Conservation (phyloP, 2,797 vertebrate species). For the Alfaro cultratus region DNA sequence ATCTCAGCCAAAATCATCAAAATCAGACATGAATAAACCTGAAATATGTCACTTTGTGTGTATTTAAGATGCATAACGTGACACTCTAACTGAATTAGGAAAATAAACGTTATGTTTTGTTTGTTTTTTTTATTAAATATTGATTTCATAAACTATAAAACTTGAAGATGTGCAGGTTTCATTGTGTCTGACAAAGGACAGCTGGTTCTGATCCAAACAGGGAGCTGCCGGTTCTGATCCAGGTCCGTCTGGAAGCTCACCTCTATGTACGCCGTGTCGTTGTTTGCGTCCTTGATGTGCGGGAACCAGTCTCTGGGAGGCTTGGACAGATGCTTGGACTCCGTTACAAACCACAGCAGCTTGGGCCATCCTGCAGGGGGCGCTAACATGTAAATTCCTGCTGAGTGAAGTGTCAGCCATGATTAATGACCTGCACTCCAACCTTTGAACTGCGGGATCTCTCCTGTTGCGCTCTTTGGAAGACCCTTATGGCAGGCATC, state of each 20-base stretch:
- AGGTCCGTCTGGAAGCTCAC: slow-evolving; percentile 64
- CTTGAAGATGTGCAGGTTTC: background rate
- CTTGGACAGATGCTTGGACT: slow-evolving; percentile 97
- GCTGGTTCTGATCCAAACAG: background rate
- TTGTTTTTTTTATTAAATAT: background rate
- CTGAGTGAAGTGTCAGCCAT: background rate
- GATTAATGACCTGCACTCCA: slow-evolving; percentile 41
- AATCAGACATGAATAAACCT: background rate
- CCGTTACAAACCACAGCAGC: slow-evolving; percentile 96
- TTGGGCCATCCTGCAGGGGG: slow-evolving; percentile 91
- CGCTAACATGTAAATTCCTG: background rate
- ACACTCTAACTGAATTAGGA: background rate
- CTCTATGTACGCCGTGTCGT: slow-evolving; percentile 98
- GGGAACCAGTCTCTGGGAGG: slow-evolving; percentile 98
- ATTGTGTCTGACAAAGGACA: background rate
- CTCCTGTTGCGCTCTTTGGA: slow-evolving; percentile 96
- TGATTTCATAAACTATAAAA: background rate
- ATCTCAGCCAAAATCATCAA: background rate
- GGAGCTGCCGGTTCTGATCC: background rate
- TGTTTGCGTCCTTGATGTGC: slow-evolving; percentile 98
- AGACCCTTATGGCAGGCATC: slow-evolving; percentile 98
- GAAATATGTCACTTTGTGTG: background rate
- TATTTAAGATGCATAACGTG: background rate
- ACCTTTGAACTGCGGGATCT: slow-evolving; percentile 99
- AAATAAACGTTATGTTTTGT: background rate